Conservation (phyloP, 53 echinoderm and acorn worm genomes). For the Astropecten irregularis region DNA sequence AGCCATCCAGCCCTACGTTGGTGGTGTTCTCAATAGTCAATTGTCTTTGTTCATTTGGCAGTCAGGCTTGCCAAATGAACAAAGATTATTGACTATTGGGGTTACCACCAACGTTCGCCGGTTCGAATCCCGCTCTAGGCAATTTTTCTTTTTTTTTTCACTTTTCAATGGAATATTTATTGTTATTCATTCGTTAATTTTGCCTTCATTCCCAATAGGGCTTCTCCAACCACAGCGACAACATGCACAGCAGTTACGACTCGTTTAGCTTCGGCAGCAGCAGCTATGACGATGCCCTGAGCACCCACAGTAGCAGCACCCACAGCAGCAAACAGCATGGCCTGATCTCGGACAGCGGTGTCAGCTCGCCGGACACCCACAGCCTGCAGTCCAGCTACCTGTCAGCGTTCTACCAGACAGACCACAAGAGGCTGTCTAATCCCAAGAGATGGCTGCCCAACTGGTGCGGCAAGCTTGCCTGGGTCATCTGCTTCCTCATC, state of each 20-base stretch:
- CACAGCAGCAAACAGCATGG: neutral
- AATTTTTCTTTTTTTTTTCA: too few relatives aligned
- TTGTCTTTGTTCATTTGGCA: too few relatives aligned
- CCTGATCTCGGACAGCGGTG: conserved; percentile 69
- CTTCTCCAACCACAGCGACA: conserved; percentile 19
- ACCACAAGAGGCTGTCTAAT: conserved; percentile 83
- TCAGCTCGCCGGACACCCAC: conserved; percentile 67
- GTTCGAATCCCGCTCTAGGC: too few relatives aligned
- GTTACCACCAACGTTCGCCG: too few relatives aligned
- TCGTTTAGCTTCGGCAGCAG: conserved; percentile 4
- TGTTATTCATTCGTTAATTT: too few relatives aligned
- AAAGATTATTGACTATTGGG: too few relatives aligned
- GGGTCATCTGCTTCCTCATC: conserved; percentile 67
- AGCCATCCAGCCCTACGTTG: too few relatives aligned
- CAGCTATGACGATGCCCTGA: conserved; percentile 8
- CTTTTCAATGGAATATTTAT: too few relatives aligned
- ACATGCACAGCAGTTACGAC: neutral
- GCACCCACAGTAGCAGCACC: neutral
- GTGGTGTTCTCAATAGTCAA: too few relatives aligned
- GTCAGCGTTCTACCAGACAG: conserved; percentile 11
- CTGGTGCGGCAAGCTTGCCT: conserved; percentile 80
- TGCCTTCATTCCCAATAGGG: conserved; percentile 3
- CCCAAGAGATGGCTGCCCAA: conserved; percentile 91
- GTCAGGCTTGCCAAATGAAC: too few relatives aligned
- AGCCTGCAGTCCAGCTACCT: conserved; percentile 61